These are phyloP conservation scores for Crocallis elinguaria DNA, from an alignment of 2,888 invertebrate species.

Conservation along the genomic window DNA sequence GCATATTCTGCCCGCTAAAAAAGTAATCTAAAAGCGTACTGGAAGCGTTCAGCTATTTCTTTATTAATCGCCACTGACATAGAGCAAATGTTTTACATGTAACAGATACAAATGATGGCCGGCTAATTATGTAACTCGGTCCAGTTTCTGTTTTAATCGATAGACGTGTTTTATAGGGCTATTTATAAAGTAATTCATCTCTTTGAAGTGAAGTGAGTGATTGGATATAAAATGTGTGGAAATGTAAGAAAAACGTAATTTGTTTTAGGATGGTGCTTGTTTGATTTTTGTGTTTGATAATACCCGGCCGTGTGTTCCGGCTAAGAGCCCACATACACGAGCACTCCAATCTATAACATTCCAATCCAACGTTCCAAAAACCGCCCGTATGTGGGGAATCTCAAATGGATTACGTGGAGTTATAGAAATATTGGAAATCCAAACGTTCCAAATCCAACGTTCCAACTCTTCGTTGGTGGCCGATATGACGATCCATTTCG, in stretches of 20 bases:
- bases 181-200: slow-evolving; percentile 30
- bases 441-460: too few species aligned
- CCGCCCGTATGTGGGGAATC: too few species aligned
- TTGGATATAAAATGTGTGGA: slow-evolving; percentile 22
- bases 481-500: too few species aligned
- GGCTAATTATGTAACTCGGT: slow-evolving; percentile 59
- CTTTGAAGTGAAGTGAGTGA: slow-evolving; percentile 31
- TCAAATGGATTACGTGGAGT: too few species aligned
- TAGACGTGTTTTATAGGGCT: slow-evolving; percentile 46
- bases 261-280: slow-evolving; percentile 15
- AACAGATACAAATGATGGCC: slow-evolving; percentile 58
- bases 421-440: too few species aligned
- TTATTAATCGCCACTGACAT: slow-evolving; percentile 60
- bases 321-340: too few species aligned
- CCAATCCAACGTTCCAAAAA: too few species aligned
- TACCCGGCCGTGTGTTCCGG: too few species aligned
- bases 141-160: slow-evolving; percentile 54
- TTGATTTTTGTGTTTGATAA: too few species aligned
- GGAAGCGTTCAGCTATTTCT: slow-evolving; percentile 54
- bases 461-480: too few species aligned
- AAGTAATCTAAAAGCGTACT: slow-evolving; percentile 42
- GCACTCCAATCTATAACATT: too few species aligned
- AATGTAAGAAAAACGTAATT: slow-evolving; percentile 19
- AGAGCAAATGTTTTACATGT: slow-evolving; percentile 59
- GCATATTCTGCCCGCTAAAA: neutral